Conservation (phyloP, 2,797 vertebrate genomes). For the Ateles fusciceps region DNA sequence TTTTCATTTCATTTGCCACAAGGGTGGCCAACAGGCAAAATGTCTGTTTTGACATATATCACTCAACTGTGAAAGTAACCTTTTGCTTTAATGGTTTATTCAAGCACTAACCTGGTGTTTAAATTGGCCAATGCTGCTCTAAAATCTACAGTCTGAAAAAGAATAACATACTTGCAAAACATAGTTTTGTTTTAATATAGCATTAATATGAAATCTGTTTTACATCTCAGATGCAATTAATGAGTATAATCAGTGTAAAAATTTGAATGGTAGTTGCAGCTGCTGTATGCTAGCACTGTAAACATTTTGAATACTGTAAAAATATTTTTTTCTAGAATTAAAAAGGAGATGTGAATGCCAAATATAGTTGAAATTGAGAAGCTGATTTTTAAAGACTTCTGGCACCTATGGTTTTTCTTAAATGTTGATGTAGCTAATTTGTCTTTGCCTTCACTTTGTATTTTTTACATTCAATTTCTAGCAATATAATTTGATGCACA, state of each 20-base stretch:
- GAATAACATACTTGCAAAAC: constrained; percentile 76
- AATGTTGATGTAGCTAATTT: neutral
- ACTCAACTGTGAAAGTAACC: constrained; percentile 84
- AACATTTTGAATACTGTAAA: constrained; percentile 66
- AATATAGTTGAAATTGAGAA: neutral
- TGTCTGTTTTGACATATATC: constrained; percentile 77
- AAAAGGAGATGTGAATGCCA: neutral
- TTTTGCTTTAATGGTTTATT: constrained; percentile 82
- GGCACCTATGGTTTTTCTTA: neutral
- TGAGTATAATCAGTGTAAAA: constrained; percentile 78
- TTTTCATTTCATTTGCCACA: constrained; percentile 60
- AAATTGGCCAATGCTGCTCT: constrained; percentile 81
- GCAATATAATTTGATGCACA: neutral
- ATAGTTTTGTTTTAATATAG: constrained; percentile 74
- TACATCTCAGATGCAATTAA: constrained; percentile 80
- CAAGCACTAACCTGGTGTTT: constrained; percentile 74
- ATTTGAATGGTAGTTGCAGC: constrained; percentile 66
- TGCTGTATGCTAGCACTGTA: constrained; percentile 44
- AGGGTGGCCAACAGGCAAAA: constrained; percentile 51
- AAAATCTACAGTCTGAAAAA: constrained; percentile 77
- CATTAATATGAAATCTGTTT: constrained; percentile 69
- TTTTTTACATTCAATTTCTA: neutral
- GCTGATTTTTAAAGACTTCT: neutral
- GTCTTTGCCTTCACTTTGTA: neutral
- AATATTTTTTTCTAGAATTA: constrained; percentile 56